phyloP scores from a whole-genome alignment of 2,888 invertebrate genomes.

The Tenthredo livida region DNA sequence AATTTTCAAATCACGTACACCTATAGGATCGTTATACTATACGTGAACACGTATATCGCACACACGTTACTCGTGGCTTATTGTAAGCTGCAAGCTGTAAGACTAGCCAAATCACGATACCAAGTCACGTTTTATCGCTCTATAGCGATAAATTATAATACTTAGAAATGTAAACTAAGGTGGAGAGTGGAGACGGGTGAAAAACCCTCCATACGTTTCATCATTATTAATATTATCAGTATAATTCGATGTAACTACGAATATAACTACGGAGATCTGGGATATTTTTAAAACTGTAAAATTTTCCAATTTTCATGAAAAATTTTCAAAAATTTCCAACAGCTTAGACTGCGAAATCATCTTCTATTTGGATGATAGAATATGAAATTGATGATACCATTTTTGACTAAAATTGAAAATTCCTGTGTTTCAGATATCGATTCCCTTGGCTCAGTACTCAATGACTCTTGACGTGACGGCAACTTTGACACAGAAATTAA shows the following conservation, averaged over 20 bases:
- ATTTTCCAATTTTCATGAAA: too few relatives aligned
- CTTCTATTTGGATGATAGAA: neutral
- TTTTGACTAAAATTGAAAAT: neutral
- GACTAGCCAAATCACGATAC: neutral
- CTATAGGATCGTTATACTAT: neutral
- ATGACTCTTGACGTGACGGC: slow-evolving; percentile 62
- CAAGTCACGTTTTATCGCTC: slow-evolving; percentile 25
- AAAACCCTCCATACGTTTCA: neutral
- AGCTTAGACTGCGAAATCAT: too few relatives aligned
- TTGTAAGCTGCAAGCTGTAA: neutral
- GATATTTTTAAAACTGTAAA: neutral
- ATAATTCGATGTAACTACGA: too few relatives aligned
- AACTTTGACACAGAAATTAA: slow-evolving; percentile 62
- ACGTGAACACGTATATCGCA: neutral
- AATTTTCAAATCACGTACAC: slow-evolving; percentile 44
- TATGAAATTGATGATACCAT: neutral
- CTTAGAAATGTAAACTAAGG: neutral
- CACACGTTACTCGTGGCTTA: neutral
- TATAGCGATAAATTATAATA: neutral
- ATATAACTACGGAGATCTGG: too few relatives aligned
- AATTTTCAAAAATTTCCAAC: too few relatives aligned
- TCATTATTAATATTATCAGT: too few relatives aligned
- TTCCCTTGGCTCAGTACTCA: slow-evolving; percentile 82
- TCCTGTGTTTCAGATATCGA: slow-evolving; percentile 81
- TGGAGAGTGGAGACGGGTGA: neutral